Evolutionary conservation across 1,140 invertebrate genomes (phyloP), one percentile per base, ranked within the genome.

Genomic region (Lasioglossum albipes): DNA sequence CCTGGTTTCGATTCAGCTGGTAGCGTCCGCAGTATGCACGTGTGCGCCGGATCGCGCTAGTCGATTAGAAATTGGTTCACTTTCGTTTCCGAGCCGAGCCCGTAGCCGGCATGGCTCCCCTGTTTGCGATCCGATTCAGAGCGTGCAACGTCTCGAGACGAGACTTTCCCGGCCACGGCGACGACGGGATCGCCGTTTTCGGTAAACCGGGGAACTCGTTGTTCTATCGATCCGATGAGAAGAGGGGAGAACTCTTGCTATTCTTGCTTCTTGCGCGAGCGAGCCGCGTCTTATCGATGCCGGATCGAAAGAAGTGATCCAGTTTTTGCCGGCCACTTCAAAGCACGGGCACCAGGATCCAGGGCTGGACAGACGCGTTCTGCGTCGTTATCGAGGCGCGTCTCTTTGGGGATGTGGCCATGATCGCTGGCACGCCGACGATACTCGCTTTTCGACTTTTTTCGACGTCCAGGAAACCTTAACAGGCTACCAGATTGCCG

Each of bases 21-120:
- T 13, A 49, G 10, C 10, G 13, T 49, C 45, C 13, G 10, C 12
- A 36, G 36, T 49, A 49, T 49, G 45, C 45, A 13, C 45, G 45
- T 69, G 66, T n/a, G 54, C 27, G 64, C 52, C 68, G 57, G 65
- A 73, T 70, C 75, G n/a, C 67, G 71, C 72, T 76, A 49, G 68
- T 75, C 76, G 82, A 85, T 84, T 83, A 84, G 84, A 85, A 85
- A 84, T 84, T 84, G 67, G 82, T 74, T 85, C 71, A 73, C 84
- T 85, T 84, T 85, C 77, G 69, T 78, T 76, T 45, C 57, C 20
- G 9, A 49, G 59, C 62, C 59, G 45, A 42, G 31, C 7, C 27
- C 13, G 45, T 4, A 9, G n/a, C 18, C 16, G 13, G 16, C 4
- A 13, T 54, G 1, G 13, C 16, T 16, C 52, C 0, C 7, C 18